Conservation (phyloP, 2,113 vertebrate genomes). For the Pituophis catenifer region DNA sequence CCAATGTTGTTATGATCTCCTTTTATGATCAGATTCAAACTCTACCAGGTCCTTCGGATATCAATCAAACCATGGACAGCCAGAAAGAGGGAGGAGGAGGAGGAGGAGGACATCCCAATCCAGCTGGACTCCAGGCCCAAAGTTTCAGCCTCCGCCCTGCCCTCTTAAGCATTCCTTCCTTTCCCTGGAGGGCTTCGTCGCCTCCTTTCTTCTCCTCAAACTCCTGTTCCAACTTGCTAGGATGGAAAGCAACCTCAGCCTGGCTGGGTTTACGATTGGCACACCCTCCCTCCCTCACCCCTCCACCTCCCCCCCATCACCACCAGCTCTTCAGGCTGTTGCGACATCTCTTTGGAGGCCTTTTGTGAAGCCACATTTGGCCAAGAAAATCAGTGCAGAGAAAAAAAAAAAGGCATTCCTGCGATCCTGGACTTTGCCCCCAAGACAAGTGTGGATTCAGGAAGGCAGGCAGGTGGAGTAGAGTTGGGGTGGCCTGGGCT, state of each 20-base stretch:
- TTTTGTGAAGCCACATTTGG: rapidly evolving
- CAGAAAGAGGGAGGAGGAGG: background rate
- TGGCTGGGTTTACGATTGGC: background rate
- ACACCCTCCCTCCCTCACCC: background rate
- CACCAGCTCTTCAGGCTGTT: background rate
- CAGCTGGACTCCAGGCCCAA: background rate
- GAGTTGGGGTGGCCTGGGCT: background rate
- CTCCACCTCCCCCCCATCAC: rapidly evolving
- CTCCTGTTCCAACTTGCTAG: constrained; percentile 18
- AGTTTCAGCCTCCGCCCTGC: background rate
- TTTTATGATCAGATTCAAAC: too few relatives aligned
- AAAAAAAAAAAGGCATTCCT: background rate
- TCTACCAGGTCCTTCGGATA: background rate
- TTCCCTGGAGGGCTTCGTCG: background rate
- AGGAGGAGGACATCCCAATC: background rate
- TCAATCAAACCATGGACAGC: background rate
- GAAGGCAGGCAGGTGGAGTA: background rate
- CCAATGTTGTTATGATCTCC: background rate
- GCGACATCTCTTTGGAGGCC: background rate
- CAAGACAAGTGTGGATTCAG: background rate
- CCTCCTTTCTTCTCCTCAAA: background rate
- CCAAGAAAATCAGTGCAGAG: background rate
- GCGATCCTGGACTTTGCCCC: constrained; percentile 1
- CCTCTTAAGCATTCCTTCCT: background rate
- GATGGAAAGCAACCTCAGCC: background rate